Base-by-base conservation (phyloP, 2,113 vertebrate species). In the Xiphias gladius region DNA sequence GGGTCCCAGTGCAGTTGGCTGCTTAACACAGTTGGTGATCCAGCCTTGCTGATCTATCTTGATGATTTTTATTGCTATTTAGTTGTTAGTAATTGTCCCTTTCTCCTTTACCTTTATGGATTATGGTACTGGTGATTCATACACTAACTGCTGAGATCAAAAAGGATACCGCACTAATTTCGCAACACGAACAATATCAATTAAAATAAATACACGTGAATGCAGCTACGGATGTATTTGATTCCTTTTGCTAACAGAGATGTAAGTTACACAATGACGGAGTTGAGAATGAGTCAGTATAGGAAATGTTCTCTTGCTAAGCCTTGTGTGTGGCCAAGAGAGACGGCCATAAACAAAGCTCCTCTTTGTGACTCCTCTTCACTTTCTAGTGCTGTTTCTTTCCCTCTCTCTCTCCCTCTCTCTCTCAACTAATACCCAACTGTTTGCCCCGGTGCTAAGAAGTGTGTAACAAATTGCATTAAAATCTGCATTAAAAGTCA, bases 271-370 rank as follows among this genome's bases (percentile, higher is more conserved):
- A 92, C 86, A 89, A 92, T 78, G 85, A 88, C 68, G 72, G 59
- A 83, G 83, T 57, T 72, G 71, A 82, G 86, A 85, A 93, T 91
- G 92, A 92, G 93, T 95, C 89, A 93, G 90, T 79, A 88, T 91
- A 95, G 95, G 94, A 95, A 96, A 94, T 93, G 91, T 90, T 94
- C 90, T 91, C 90, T 90, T 85, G 84, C 87, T 92, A 86, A 94
- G 89, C 90, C 82, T 83, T 88, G 92, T 90, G 90, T 95, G 92
- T 94, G 94, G 94, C 89, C 93, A 91, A 91, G 89, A 94, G 91
- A 91, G 86, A 90, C 82, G 80, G 76, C 77, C 83, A 85, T 94
- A 95, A 95, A 95, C 94, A 95, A 93, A 92, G 91, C 57, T 85
- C 70, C 69, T 91, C 92, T 93, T 93, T 94, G 93, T 94, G 90